These are phyloP conservation scores for human (Homo sapiens) DNA, from an alignment of 2,113 vertebrate species.

Conservation along the genomic window GRCh38 chr9:118536501-118537000, in stretches of 20 bases:
- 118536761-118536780: background rate
- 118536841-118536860: background rate
- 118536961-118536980: background rate
- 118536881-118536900: background rate
- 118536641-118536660: background rate
- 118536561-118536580: background rate
- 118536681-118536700: background rate
- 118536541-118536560: background rate
- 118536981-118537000: background rate
- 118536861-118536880: background rate
- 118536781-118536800: background rate
- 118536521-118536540: constrained; percentile 14
- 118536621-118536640: background rate
- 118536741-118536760: background rate
- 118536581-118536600: background rate
- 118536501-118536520: background rate
- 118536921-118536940: background rate
- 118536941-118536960: background rate
- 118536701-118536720: background rate
- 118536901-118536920: background rate
- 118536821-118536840: background rate
- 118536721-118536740: background rate
- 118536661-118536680: background rate
- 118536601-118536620: background rate
- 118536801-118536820: background rate